A percentile compares a stretch with the other conserved stretches of the same genome.
Evolutionary conservation across 2,113 vertebrate species (phyloP).

Genomic region (Opisthocomus hoazin): DNA sequence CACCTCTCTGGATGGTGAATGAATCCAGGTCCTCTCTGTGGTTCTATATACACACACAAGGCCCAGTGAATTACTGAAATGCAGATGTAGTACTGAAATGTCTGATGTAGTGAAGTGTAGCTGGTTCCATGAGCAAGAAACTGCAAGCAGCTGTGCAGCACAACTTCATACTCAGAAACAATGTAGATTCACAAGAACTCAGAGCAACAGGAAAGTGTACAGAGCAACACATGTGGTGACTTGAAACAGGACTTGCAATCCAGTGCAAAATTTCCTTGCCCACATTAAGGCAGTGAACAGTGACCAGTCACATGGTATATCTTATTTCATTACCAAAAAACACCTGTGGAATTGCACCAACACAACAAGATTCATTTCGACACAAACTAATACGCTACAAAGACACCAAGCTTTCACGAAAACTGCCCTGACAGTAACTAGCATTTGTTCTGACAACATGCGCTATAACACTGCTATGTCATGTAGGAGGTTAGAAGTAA

Average conservation of each 20-base stretch:
- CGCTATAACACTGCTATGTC: not conserved
- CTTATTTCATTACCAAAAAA: not conserved
- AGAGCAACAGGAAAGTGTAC: not conserved
- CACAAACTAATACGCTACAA: not conserved
- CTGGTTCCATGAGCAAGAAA: not conserved
- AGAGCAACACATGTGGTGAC: fast-evolving
- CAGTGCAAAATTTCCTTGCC: not conserved
- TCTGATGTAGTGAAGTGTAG: not conserved
- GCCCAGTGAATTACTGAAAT: not conserved
- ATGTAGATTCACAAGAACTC: not conserved
- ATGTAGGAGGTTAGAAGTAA: not conserved
- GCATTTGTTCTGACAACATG: not conserved
- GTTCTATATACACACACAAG: not conserved
- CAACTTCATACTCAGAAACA: not conserved
- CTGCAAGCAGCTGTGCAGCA: not conserved
- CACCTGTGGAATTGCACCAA: not conserved
- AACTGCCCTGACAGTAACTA: not conserved
- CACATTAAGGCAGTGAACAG: not conserved
- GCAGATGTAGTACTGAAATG: not conserved
- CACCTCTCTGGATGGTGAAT: not conserved
- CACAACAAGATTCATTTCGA: not conserved
- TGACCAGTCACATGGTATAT: not conserved
- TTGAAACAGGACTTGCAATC: not conserved
- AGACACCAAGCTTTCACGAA: not conserved
- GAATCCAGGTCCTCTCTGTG: not conserved